Evolutionary conservation across 1,140 invertebrate species (phyloP).

Genomic region (Anagrus nilaparvatae): DNA sequence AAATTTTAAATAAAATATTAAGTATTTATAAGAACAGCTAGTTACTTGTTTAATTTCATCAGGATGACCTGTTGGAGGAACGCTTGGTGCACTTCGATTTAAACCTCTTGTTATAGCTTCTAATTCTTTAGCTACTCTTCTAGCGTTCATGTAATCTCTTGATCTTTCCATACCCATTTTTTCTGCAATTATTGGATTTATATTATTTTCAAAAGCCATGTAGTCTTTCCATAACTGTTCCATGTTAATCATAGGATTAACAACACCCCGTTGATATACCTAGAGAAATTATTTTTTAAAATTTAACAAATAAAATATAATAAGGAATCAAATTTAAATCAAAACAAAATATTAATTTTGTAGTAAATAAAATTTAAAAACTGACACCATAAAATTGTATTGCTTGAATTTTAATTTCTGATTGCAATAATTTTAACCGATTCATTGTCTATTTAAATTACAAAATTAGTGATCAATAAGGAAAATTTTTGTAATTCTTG

Average conservation of each 20-base stretch:
- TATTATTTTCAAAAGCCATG: constrained; percentile 85
- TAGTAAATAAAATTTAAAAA: not conserved
- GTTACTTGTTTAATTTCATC: constrained; percentile 89
- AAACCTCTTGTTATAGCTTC: constrained; percentile 90
- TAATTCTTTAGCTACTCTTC: constrained; percentile 92
- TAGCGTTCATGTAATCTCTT: constrained; percentile 95
- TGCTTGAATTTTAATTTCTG: no score
- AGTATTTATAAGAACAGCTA: constrained; percentile 17
- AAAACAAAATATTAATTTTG: not conserved
- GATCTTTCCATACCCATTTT: constrained; percentile 85
- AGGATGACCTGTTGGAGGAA: constrained; percentile 81
- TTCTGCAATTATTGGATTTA: constrained; percentile 93
- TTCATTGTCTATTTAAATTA: no score
- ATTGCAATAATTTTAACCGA: no score
- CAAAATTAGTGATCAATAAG: no score
- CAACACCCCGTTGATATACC: constrained; percentile 89
- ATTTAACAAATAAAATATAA: not conserved
- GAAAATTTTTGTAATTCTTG: no score
- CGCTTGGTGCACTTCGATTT: constrained; percentile 87
- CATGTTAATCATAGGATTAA: constrained; percentile 96
- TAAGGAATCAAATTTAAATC: no score
- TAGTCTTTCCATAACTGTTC: constrained; percentile 99
- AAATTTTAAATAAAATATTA: constrained; percentile 7
- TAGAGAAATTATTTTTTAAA: constrained; percentile 29
- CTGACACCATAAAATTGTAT: not conserved